A percentile compares a stretch with the other conserved stretches of the same genome.
These are phyloP conservation scores for Lytechinus pictus DNA, from an alignment of 35 echinoderm and acorn worm species.

Conservation along the genomic window DNA sequence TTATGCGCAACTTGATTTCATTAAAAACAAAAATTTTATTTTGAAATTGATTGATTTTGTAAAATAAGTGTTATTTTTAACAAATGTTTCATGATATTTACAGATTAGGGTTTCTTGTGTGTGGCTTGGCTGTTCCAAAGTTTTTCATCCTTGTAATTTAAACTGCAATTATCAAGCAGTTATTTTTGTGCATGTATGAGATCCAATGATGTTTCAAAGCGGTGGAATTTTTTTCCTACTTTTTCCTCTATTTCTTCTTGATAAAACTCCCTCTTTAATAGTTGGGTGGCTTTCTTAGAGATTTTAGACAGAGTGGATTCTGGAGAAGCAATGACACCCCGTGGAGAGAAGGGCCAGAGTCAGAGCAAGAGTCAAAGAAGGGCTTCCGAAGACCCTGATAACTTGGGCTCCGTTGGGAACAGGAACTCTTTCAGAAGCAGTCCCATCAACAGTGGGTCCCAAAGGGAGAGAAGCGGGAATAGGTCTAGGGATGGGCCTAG, in stretches of 20 bases:
- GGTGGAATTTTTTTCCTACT: not conserved
- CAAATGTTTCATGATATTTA: not conserved
- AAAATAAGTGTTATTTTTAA: no score
- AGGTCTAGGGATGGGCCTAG: conserved; percentile 23
- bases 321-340: not conserved
- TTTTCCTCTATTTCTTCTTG: not conserved
- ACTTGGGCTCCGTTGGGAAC: not conserved
- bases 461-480: not conserved
- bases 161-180: no score
- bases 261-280: not conserved
- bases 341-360: not conserved
- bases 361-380: conserved; percentile 48
- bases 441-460: not conserved
- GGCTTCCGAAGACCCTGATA: not conserved
- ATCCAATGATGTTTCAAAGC: no score
- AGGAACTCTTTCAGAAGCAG: conserved; percentile 1
- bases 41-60: no score
- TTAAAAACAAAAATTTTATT: no score
- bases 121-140: not conserved
- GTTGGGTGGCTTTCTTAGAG: conserved; percentile 84
- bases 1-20: no score
- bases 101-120: not conserved
- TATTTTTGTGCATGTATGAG: no score
- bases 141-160: not conserved
- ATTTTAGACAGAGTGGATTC: conserved; percentile 77